Evolutionary conservation across 1,140 invertebrate genomes (phyloP), one percentile per base, ranked within the genome.

Genomic region (Spodoptera frugiperda): DNA sequence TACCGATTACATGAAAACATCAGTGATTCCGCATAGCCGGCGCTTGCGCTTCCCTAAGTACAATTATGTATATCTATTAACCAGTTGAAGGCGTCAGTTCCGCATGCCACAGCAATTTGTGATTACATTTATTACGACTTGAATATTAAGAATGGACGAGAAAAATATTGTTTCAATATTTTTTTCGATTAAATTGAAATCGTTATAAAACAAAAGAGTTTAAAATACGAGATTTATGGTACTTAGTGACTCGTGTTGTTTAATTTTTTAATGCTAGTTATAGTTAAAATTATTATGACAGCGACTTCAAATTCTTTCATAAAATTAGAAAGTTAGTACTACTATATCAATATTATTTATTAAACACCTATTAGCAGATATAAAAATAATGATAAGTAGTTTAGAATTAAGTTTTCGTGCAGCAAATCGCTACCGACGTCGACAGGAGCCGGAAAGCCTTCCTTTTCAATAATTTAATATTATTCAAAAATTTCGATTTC

Each of bases 41-140:
- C 25, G 72, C 72, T 75, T 53, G 46, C 30, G 72, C 72, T 75
- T 75, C 72, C 72, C 25, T 39, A 54, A 65, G 25, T 75, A 65
- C 57, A 12, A 53, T 63, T 21, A 53, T 63, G 72, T 59, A 39
- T 65, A 65, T 15, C 53, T 54, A 61, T 61, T 73, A 73, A 73
- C 71, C 17, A 33, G 71, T 73, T 57, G 30, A 10, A 74, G 48
- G 49, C 57, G 72, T 65, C 59, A 63, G 57, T 75, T 75, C 72
- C 72, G 72, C 72, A 54, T 75, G 57, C 59, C 72, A 68, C 51
- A 78, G 70, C 73, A 73, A 75, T 75, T 75, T 75, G 48, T 82
- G 80, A 88, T 82, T 83, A 78, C 72, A 84, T 84, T 74, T 74
- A 74, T 61, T 19, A 61, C n/a, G 49, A 65, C 48, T 39, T 48